phyloP scores from a whole-genome alignment of 2,888 invertebrate genomes.

The Steromphala cineraria region DNA sequence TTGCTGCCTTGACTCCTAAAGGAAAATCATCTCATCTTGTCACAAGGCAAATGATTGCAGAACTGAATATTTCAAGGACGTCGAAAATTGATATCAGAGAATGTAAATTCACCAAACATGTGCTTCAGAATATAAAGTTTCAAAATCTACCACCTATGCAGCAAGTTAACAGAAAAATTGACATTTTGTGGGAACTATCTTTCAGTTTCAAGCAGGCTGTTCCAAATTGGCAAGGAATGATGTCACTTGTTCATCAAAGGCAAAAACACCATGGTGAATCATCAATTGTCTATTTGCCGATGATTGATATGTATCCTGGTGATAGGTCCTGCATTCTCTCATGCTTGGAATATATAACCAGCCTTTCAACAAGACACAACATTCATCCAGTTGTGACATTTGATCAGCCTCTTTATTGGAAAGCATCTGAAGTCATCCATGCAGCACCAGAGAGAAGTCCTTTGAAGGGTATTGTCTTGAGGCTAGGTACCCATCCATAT shows the following conservation, averaged over 20 bases:
- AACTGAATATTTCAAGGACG: background rate
- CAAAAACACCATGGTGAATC: background rate
- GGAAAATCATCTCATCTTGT: background rate
- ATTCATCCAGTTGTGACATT: no score
- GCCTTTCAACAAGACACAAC: no score
- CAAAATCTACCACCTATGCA: no score
- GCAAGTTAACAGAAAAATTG: background rate
- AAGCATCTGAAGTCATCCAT: no score
- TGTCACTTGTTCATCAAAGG: background rate
- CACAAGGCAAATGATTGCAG: background rate
- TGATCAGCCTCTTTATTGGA: no score
- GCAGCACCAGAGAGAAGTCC: no score
- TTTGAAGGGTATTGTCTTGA: no score
- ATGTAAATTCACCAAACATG: no score
- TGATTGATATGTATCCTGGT: background rate
- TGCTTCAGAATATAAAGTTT: no score
- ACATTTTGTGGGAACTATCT: background rate
- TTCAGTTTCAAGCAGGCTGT: background rate
- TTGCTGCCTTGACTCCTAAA: background rate
- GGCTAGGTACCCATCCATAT: no score
- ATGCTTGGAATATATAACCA: no score
- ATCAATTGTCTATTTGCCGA: background rate
- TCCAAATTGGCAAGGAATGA: background rate
- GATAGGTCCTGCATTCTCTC: background rate
- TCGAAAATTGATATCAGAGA: background rate